A percentile compares a stretch with the other conserved stretches of the same genome.
Evolutionary conservation across 2,113 vertebrate species (phyloP).

Genomic region (Amblyornis subalaris): DNA sequence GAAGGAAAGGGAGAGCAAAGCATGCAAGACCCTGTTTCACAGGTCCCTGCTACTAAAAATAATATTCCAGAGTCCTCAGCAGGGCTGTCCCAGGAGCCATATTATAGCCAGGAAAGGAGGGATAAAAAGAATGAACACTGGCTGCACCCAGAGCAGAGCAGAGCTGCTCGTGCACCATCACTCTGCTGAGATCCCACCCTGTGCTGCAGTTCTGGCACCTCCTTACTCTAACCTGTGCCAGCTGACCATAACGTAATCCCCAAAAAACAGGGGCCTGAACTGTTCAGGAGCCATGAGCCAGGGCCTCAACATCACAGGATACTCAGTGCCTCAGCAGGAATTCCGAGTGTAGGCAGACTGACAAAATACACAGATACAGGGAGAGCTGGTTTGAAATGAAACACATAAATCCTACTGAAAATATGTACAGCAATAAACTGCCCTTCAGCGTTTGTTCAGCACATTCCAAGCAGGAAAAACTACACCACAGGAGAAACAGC

Average conservation of each 20-base stretch:
- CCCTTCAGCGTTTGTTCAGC: neutral
- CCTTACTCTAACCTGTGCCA: neutral
- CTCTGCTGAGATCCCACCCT: neutral
- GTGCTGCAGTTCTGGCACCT: neutral
- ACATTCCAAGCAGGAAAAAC: neutral
- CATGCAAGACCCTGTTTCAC: neutral
- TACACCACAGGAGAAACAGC: neutral
- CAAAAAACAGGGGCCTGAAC: neutral
- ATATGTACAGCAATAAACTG: neutral
- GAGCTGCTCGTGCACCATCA: neutral
- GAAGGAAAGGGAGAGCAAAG: neutral
- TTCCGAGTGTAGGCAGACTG: neutral
- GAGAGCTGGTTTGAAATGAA: neutral
- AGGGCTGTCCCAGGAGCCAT: neutral
- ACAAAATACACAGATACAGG: neutral
- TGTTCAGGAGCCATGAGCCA: neutral
- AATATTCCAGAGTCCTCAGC: neutral
- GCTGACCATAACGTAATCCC: accelerated
- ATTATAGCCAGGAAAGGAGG: neutral
- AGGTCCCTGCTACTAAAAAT: neutral
- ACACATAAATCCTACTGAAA: neutral
- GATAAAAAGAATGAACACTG: neutral
- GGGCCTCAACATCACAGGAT: neutral
- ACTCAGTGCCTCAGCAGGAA: neutral
- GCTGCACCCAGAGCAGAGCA: neutral